Percentiles rank a stretch among this genome's conserved stretches.
These are phyloP conservation scores for Falco berigora DNA, from an alignment of 2,797 vertebrate genomes.

Conservation along the genomic window DNA sequence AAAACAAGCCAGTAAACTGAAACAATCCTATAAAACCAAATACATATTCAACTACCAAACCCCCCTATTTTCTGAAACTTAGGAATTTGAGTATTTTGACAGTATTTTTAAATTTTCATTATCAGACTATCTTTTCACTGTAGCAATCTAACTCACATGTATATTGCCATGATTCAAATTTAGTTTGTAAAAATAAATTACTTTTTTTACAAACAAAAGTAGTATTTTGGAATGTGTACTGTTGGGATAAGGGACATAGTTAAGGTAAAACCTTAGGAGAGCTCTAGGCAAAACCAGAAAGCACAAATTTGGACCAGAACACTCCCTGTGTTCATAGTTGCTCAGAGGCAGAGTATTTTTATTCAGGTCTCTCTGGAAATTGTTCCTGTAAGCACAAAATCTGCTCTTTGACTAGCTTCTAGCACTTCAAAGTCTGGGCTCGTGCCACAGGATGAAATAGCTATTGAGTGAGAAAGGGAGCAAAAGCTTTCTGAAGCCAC, in stretches of 20 bases:
- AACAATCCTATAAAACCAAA: neutral
- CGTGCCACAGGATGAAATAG: neutral
- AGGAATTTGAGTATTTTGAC: neutral
- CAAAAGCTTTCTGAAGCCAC: conserved; percentile 26
- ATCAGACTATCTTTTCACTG: neutral
- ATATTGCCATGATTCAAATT: neutral
- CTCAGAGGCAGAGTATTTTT: neutral
- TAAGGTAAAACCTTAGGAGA: neutral
- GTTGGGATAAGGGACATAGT: neutral
- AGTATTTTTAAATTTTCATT: neutral
- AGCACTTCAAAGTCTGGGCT: conserved; percentile 38
- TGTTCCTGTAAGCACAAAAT: conserved; percentile 41
- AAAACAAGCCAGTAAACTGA: neutral
- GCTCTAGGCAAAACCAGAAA: neutral
- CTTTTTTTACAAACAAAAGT: neutral
- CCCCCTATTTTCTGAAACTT: accelerated
- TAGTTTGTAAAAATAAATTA: neutral
- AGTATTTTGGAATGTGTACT: neutral
- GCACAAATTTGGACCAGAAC: neutral
- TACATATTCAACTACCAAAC: neutral
- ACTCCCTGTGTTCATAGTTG: neutral
- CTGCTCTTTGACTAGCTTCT: conserved; percentile 21
- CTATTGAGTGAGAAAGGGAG: conserved; percentile 38
- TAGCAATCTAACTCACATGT: neutral
- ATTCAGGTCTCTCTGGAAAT: conserved; percentile 31